A percentile compares a stretch with the other conserved stretches of the same genome.
Evolutionary conservation across 2,113 vertebrate genomes (phyloP).

Genomic region (Larimichthys crocea): DNA sequence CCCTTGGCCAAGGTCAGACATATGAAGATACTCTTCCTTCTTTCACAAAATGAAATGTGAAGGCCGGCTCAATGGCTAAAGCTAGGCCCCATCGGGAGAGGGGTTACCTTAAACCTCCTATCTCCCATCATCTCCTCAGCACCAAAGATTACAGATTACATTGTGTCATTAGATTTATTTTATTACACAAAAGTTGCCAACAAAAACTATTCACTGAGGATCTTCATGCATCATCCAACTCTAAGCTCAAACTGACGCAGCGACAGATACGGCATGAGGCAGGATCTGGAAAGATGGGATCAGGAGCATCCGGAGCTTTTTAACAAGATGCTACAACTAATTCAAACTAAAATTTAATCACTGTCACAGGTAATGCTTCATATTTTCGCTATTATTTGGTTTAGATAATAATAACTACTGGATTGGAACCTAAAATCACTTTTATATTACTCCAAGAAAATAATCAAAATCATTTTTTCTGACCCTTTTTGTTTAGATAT

Average conservation of each 20-base stretch:
- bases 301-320: background rate
- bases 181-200: background rate
- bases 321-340: background rate
- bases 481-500: background rate
- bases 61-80: slow-evolving; percentile 51
- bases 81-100: background rate
- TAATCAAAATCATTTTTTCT: background rate
- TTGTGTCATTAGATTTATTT: background rate
- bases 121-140: background rate
- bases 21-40: slow-evolving; percentile 38
- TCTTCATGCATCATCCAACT: background rate
- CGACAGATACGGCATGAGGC: no score
- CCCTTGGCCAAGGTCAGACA: slow-evolving; percentile 25
- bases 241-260: background rate
- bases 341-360: slow-evolving; percentile 6
- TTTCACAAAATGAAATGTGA: slow-evolving; percentile 63
- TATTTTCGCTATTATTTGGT: slow-evolving; percentile 2
- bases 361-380: background rate
- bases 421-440: background rate
- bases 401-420: background rate
- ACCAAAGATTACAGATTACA: background rate
- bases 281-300: background rate
- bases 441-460: background rate
- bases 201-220: background rate
- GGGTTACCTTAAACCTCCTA: slow-evolving; percentile 21